Evolutionary conservation across 2,113 vertebrate species (phyloP).

Genomic region (Sander vitreus): DNA sequence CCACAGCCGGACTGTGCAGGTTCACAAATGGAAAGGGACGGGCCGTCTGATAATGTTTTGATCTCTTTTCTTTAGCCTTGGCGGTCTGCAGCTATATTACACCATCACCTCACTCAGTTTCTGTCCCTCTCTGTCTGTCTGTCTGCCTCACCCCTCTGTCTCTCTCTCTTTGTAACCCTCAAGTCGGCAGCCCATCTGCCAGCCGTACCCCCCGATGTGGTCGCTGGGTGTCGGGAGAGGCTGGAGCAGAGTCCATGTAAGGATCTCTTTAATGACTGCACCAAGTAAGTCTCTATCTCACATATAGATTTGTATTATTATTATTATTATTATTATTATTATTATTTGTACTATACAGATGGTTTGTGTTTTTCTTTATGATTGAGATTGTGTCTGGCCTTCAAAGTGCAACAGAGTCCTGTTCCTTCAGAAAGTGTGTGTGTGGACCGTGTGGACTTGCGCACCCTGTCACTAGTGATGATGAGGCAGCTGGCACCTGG

Average conservation of each 20-base stretch:
- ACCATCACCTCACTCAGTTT: not conserved
- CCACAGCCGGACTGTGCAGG: not conserved
- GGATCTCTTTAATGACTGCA: conserved; percentile 90
- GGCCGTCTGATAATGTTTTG: not conserved
- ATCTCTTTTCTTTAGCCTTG: not conserved
- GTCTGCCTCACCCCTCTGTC: conserved; percentile 1
- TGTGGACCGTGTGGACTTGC: conserved; percentile 37
- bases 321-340: no score
- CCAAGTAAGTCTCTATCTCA: conserved; percentile 82
- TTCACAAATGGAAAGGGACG: not conserved
- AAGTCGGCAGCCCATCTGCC: conserved; percentile 86
- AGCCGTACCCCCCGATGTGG: conserved; percentile 86
- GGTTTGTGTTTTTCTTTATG: conserved; percentile 14
- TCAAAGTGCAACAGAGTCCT: conserved; percentile 27
- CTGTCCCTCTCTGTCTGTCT: not conserved
- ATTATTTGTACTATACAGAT: no score
- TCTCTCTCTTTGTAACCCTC: conserved; percentile 36
- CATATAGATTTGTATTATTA: not conserved
- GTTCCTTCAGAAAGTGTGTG: conserved; percentile 24
- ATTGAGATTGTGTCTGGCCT: not conserved
- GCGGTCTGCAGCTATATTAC: not conserved
- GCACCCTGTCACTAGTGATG: conserved; percentile 63
- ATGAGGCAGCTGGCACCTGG: conserved; percentile 76
- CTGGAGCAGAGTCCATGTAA: conserved; percentile 88
- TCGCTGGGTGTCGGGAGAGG: conserved; percentile 85